phyloP scores from a whole-genome alignment of 1,140 invertebrate genomes.

The Thaumatotibia leucotreta region DNA sequence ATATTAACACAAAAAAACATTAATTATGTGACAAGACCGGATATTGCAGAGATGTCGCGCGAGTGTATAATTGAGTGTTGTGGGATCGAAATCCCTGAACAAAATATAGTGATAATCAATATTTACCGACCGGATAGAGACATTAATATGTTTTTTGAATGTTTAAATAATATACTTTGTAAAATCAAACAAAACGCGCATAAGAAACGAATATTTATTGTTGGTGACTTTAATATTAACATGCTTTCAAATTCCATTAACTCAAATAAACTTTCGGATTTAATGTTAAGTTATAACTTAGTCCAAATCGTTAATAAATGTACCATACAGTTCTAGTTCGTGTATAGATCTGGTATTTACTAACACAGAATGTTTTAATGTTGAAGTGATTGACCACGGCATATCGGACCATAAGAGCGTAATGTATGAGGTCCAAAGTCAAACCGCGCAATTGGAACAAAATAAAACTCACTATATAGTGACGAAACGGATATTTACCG shows the following conservation, averaged over 20 bases:
- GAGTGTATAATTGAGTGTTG: no score
- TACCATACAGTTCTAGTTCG: no score
- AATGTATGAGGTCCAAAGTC: no score
- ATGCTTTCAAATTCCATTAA: not conserved
- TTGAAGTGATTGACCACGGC: no score
- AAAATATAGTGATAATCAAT: not conserved
- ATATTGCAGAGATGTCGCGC: no score
- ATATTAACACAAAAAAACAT: no score
- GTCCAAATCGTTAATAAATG: not conserved
- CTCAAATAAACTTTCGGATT: not conserved
- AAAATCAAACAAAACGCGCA: not conserved
- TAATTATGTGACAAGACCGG: no score
- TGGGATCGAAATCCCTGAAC: not conserved
- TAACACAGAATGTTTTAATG: no score
- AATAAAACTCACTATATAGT: no score
- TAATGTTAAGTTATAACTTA: not conserved
- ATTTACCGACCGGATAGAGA: not conserved
- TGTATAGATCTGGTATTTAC: slow-evolving; percentile 10
- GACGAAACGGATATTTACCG: no score
- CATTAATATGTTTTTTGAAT: not conserved
- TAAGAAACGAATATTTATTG: not conserved
- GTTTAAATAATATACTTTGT: not conserved
- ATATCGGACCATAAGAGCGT: no score
- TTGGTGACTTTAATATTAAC: not conserved
- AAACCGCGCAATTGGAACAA: no score